Base-by-base conservation (phyloP, 2,888 invertebrate species). In the Nudaria mundana region DNA sequence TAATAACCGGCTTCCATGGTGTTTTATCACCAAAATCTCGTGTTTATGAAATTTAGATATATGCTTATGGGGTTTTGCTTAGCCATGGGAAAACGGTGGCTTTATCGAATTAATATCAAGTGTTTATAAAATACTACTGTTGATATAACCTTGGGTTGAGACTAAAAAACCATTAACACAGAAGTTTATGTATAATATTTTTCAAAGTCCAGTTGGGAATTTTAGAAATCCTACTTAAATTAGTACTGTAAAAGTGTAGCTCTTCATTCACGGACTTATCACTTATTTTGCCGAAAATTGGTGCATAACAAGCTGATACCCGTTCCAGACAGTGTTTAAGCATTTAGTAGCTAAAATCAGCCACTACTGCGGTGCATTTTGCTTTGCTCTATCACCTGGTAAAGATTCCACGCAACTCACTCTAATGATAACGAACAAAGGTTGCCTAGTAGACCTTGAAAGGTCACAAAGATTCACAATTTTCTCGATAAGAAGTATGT, bases 11-110 rank as follows among this genome's bases (percentile, higher is more conserved):
- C 68, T 70, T 68, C 70, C 68, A 63, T 52, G 52, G 69, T 50
- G 69, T 56, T 50, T 61, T 67, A 69, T 69, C 69, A 47, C 45
- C 42, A 48, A 56, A 58, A 64, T 65, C 66, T 66, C 47, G 54
- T 63, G 56, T 66, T 66, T 66, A 62, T 61, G 60, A 67, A 65
- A 60, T 65, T 63, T 66, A 52, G 62, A 60, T 61, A 61, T 48
- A 57, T 56, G 58, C 61, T 65, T 63, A 63, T 56, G 52, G 48
- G 33, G 34, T 52, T 56, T 51, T 25, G 46, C 40, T 48, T 45
- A 49, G 38, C 48, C 62, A 60, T 63, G 64, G 57, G 64, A 64
- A 63, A 60, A 60, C 53, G 55, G 63, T 63, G 63, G 67, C 60
- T 59, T 57, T 53, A 56, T 63, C 51, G 50, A 56, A 56, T 59